These are phyloP conservation scores for Ectropis grisescens DNA, from an alignment of 1,140 invertebrate genomes.

Conservation along the genomic window DNA sequence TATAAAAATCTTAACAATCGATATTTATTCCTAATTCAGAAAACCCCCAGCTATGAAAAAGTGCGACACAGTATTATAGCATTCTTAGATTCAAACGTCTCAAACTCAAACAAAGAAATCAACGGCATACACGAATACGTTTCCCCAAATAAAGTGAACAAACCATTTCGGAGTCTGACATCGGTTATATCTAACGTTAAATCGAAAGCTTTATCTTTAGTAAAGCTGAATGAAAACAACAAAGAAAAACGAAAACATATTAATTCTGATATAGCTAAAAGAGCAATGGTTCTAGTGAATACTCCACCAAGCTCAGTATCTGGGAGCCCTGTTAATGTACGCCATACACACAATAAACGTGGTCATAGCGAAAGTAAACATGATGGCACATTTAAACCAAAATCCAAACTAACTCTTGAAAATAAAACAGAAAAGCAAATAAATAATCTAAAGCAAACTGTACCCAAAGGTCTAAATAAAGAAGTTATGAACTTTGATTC, in stretches of 20 bases:
- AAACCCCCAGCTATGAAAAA: constrained; percentile 63
- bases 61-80: constrained; percentile 62
- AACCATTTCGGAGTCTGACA: constrained; percentile 40
- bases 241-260: constrained; percentile 23
- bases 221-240: constrained; percentile 51
- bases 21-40: constrained; percentile 31
- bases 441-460: constrained; percentile 1
- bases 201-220: constrained; percentile 66
- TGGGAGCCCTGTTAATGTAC: constrained; percentile 22
- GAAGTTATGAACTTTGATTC: constrained; percentile 2
- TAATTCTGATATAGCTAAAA: constrained; percentile 30
- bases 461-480: constrained; percentile 2
- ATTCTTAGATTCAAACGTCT: constrained; percentile 58
- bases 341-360: constrained; percentile 1
- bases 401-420: not conserved
- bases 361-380: too few species aligned
- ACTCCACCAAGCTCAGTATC: constrained; percentile 40
- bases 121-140: constrained; percentile 16
- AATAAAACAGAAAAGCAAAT: too few species aligned
- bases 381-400: not conserved
- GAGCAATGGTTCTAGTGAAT: constrained; percentile 32
- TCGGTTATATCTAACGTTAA: constrained; percentile 66
- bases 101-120: constrained; percentile 17
- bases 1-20: too few species aligned
- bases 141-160: constrained; percentile 30